Conservation (phyloP, 2,797 vertebrate genomes). For the Spea hammondii region DNA sequence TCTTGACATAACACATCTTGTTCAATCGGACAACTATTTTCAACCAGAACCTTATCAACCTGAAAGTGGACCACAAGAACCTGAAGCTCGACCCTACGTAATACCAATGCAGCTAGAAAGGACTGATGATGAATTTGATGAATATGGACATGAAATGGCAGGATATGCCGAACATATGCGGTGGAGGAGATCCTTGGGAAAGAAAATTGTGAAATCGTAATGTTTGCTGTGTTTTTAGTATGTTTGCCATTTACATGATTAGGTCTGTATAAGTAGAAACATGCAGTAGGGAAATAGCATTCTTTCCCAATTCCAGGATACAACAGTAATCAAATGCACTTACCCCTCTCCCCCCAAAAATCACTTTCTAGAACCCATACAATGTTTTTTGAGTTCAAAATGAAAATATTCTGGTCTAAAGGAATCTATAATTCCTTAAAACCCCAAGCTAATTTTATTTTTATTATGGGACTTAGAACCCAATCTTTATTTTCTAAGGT, state of each 20-base stretch:
- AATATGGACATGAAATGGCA: slow-evolving; percentile 77
- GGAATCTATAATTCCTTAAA: too few relatives aligned
- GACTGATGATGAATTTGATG: slow-evolving; percentile 77
- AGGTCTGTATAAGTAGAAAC: slow-evolving; percentile 60
- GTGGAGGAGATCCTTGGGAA: slow-evolving; percentile 79
- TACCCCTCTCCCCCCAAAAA: slow-evolving; percentile 53
- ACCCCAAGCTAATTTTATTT: too few relatives aligned
- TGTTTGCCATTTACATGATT: slow-evolving; percentile 59
- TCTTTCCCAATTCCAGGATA: slow-evolving; percentile 48
- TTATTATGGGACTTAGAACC: background rate
- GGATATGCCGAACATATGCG: slow-evolving; percentile 72
- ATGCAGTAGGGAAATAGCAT: slow-evolving; percentile 42
- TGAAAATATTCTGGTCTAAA: too few relatives aligned
- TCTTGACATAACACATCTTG: slow-evolving; percentile 68
- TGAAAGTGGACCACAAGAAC: slow-evolving; percentile 81
- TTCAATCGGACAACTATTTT: slow-evolving; percentile 90
- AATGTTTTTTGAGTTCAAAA: slow-evolving; percentile 16
- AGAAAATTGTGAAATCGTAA: slow-evolving; percentile 69
- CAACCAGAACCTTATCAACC: slow-evolving; percentile 82
- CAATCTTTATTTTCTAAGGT: background rate
- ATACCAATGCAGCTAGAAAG: slow-evolving; percentile 78
- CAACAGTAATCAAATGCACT: slow-evolving; percentile 31
- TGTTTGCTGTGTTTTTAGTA: slow-evolving; percentile 45
- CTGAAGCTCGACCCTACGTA: slow-evolving; percentile 77
- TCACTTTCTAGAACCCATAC: slow-evolving; percentile 55